Evolutionary conservation across 2,888 invertebrate genomes (phyloP), one percentile per base, ranked within the genome.

Genomic region (Clusia tigrina): DNA sequence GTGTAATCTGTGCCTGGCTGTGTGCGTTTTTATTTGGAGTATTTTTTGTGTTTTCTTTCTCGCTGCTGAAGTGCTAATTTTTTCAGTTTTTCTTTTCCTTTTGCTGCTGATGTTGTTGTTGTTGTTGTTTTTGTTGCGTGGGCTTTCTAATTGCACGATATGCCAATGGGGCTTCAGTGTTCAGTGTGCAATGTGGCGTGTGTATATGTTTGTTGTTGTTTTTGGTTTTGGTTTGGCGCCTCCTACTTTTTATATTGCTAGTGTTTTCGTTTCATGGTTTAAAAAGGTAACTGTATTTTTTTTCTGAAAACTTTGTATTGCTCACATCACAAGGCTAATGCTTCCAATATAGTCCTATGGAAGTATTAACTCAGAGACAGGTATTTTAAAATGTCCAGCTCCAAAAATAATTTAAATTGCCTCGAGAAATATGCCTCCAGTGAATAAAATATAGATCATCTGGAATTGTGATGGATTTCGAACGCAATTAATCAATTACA

Each of bases 131-230:
- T 78, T 73, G 76, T 71, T 80, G 79, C 81, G 79, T 79, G 81
- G 81, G 79, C 69, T 67, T 81, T 79, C 81, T 79, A 79, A 79
- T 81, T 78, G 77, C 80, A 76, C 69, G 72, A 77, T 78, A 77
- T 75, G 73, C 75, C 75, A 75, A 75, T 75, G 75, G 74, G 78
- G 76, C 76, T 77, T 72, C 42, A 23, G 25, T 71, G 74, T 74
- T 75, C 76, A n/a, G n/a, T n/a, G n/a, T n/a, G n/a, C n/a, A n/a
- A n/a, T n/a, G n/a, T 32, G 48, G 9, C 5, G 48, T 42, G 42
- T 6, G 6, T 18, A 22, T 48, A n/a, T 48, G 18, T 22, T 48
- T 48, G 48, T 48, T 48, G 48, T 20, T 48, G 18, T 20, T 48
- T 10, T 20, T 20, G 15, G 18, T 48, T 9, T 22, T 32, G 32